Evolutionary conservation across 2,113 vertebrate genomes (phyloP).

Genomic region (Seriola dumerili): DNA sequence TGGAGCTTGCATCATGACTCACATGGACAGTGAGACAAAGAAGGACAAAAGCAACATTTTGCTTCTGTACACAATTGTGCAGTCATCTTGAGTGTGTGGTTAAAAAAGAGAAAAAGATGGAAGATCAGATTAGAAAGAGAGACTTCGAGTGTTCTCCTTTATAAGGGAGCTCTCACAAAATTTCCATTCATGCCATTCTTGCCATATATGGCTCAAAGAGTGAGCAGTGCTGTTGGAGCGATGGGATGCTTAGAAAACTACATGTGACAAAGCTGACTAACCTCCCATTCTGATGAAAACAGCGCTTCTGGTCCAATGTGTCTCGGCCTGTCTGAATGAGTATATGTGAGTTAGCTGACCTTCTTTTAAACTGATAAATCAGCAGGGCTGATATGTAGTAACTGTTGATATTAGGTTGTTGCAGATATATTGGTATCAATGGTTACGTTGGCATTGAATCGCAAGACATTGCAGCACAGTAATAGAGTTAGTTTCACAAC

Average conservation of each 20-base stretch:
- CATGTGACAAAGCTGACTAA: neutral
- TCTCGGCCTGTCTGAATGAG: neutral
- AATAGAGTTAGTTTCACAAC: neutral
- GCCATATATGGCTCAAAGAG: conserved; percentile 7
- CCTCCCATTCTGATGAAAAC: neutral
- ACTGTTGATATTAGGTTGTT: too few relatives aligned
- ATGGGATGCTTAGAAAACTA: neutral
- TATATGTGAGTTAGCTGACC: neutral
- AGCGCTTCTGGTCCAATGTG: neutral
- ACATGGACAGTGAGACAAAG: conserved; percentile 40
- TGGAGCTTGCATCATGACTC: conserved; percentile 53
- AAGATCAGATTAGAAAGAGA: neutral
- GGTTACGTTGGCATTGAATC: neutral
- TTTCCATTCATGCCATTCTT: neutral
- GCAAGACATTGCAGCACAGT: neutral
- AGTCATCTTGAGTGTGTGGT: neutral
- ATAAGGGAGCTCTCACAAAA: neutral
- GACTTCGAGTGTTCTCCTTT: neutral
- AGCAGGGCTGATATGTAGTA: too few relatives aligned
- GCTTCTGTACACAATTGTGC: neutral
- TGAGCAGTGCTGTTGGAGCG: neutral
- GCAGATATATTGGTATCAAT: too few relatives aligned
- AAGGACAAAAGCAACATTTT: conserved; percentile 39
- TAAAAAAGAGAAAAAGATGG: neutral
- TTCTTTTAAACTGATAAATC: neutral